Conservation (phyloP, 2,888 invertebrate genomes). For the Cyaniris semiargus region DNA sequence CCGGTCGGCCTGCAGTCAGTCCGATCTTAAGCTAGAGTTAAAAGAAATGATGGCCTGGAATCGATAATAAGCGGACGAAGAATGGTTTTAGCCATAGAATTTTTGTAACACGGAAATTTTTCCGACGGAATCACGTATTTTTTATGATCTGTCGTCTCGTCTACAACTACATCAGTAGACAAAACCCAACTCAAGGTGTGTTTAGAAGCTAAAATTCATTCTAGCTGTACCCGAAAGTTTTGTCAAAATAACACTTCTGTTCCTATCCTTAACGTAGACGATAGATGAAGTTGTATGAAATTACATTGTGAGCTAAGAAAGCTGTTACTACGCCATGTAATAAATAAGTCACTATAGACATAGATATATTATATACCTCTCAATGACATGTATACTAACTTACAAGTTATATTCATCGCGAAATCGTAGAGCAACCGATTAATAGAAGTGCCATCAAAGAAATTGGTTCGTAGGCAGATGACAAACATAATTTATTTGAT, state of each 20-base stretch:
- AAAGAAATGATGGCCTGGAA: no score
- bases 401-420: no score
- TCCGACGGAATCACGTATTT: no score
- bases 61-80: no score
- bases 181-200: not conserved
- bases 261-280: not conserved
- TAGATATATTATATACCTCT: not conserved
- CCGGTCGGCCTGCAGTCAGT: not conserved
- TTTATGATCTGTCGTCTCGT: no score
- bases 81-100: no score
- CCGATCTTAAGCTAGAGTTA: not conserved
- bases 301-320: not conserved
- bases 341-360: not conserved
- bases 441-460: no score
- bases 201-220: not conserved
- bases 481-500: no score
- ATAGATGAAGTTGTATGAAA: not conserved
- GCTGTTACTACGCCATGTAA: not conserved
- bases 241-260: not conserved
- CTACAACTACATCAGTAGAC: not conserved
- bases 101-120: no score
- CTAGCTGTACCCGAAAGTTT: not conserved
- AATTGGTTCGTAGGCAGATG: no score
- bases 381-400: not conserved
- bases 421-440: no score